Evolutionary conservation across 2,797 vertebrate genomes (phyloP), one percentile per base, ranked within the genome.

Genomic region (Enoplosus armatus): DNA sequence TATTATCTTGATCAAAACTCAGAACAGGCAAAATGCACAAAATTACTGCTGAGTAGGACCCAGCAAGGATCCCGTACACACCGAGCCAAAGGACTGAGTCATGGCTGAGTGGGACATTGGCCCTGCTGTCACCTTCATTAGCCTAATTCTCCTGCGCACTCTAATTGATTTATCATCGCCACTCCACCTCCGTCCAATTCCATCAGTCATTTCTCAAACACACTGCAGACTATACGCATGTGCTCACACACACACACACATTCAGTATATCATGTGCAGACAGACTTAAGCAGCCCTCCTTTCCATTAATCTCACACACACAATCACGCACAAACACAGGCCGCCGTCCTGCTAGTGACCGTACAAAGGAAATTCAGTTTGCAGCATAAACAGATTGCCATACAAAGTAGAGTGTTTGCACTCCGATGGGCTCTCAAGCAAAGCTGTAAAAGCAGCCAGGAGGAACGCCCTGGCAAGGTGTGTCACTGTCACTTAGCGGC

Each of bases 81-180:
- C 72, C 64, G 65, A 73, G 59, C 45, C 24, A 33, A 14, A 73
- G 51, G 37, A 68, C 47, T 82, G 84, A 94, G 82, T 90, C 85
- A 88, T 31, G 62, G 72, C 68, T 80, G 82, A 85, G 76, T 83
- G 84, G 85, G 82, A 85, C 74, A 60, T 12, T 45, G 77, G 71
- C 68, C 65, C 80, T 65, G 82, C 88, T 75, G 80, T 80, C 86
- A 77, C 88, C 83, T 88, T 91, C 84, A 91, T 91, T 87, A 89
- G 83, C 55, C 75, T 83, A 77, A 90, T 87, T 90, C 83, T 81
- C 63, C 66, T 47, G 60, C 31, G 11, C 87, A 86, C 78, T 86
- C 63, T 90, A 92, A 94, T 93, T 91, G 91, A 94, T 92, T 93
- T 87, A 92, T 90, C 80, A 92, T 89, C 51, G 60, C 73, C 77